These are phyloP conservation scores for Aeoliscus strigatus DNA, from an alignment of 2,797 vertebrate species.

Conservation along the genomic window DNA sequence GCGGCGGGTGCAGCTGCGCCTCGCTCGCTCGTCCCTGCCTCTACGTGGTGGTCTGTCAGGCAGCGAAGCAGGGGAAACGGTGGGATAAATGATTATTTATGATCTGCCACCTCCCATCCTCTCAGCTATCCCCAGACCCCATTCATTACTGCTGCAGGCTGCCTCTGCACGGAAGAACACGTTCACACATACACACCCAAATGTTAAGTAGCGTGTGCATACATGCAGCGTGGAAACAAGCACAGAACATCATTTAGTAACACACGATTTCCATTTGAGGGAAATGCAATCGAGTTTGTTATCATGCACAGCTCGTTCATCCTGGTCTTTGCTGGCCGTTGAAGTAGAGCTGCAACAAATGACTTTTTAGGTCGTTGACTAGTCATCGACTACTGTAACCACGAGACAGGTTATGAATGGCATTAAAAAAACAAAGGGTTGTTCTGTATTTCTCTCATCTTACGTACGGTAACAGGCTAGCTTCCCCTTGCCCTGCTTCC, in stretches of 20 bases:
- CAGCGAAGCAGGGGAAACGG: slow-evolving; percentile 67
- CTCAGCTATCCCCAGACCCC: slow-evolving; percentile 73
- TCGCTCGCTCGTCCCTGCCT: slow-evolving; percentile 46
- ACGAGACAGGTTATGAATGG: too few species aligned
- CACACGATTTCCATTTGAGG: slow-evolving; percentile 38
- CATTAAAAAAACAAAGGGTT: too few species aligned
- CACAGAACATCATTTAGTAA: slow-evolving; percentile 10
- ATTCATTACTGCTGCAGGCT: slow-evolving; percentile 77
- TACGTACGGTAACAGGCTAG: too few species aligned
- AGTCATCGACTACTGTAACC: too few species aligned
- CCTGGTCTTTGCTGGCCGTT: slow-evolving; percentile 4
- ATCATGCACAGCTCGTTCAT: slow-evolving; percentile 33
- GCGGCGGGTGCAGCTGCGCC: slow-evolving; percentile 56
- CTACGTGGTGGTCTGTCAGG: slow-evolving; percentile 67
- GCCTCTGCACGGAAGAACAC: slow-evolving; percentile 49
- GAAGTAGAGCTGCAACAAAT: too few species aligned
- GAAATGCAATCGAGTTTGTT: slow-evolving; percentile 32
- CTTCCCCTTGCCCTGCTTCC: too few species aligned
- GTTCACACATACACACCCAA: slow-evolving; percentile 31
- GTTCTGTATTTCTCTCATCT: too few species aligned
- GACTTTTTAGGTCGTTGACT: too few species aligned
- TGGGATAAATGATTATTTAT: slow-evolving; percentile 83
- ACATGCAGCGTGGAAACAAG: slow-evolving; percentile 23
- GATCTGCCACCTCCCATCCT: slow-evolving; percentile 80
- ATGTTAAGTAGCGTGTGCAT: slow-evolving; percentile 25